Evolutionary conservation across 2,797 vertebrate species (phyloP).

Genomic region (Myotis vivesi): DNA sequence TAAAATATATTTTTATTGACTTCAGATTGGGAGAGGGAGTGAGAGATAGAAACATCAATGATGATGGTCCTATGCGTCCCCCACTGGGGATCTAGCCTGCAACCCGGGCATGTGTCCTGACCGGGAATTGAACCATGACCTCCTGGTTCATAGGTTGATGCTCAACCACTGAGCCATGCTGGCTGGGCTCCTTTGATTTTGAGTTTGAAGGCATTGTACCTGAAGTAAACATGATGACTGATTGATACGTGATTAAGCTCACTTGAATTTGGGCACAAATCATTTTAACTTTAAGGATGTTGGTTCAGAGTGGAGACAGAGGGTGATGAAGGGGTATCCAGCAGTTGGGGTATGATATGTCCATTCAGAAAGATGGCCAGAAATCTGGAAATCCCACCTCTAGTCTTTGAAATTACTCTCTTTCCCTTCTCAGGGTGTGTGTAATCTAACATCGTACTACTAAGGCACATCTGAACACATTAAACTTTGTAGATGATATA

Average conservation of each 20-base stretch:
- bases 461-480: background rate
- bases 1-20: too few species aligned
- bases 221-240: background rate
- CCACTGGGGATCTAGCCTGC: too few species aligned
- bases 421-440: background rate
- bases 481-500: background rate
- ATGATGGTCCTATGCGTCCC: too few species aligned
- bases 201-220: background rate
- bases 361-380: background rate
- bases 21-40: too few species aligned
- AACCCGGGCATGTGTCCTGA: too few species aligned
- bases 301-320: background rate
- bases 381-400: background rate
- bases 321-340: background rate
- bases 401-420: background rate
- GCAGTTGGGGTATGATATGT: background rate
- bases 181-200: background rate
- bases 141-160: too few species aligned
- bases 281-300: background rate
- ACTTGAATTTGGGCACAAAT: slow-evolving; percentile 13
- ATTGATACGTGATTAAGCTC: background rate
- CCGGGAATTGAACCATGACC: too few species aligned
- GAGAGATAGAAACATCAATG: too few species aligned
- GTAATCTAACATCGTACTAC: background rate
- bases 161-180: too few species aligned